A percentile compares a stretch with the other conserved stretches of the same genome.
Evolutionary conservation across 2,797 vertebrate species (phyloP).

Genomic region (Microcaecilia unicolor): DNA sequence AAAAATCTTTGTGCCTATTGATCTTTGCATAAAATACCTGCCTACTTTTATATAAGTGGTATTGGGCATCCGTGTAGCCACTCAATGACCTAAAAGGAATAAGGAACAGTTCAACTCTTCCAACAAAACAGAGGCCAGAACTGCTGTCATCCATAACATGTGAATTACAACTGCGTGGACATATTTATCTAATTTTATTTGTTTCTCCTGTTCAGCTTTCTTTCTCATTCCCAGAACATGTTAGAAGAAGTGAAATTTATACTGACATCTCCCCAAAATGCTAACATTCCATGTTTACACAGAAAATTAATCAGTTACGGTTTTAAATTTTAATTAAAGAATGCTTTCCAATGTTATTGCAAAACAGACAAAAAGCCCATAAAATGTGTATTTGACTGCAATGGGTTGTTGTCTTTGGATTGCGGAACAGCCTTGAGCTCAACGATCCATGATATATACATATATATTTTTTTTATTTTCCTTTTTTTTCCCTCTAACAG

Average conservation of each 20-base stretch:
- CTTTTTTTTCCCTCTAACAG: constrained; percentile 39
- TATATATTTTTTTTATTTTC: constrained; percentile 23
- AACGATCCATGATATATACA: constrained; percentile 49
- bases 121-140: too few species aligned
- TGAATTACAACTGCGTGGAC: too few species aligned
- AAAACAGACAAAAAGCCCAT: constrained; percentile 65
- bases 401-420: constrained; percentile 57
- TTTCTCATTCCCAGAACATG: constrained; percentile 15
- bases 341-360: constrained; percentile 60
- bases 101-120: too few species aligned
- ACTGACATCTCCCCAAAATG: constrained; percentile 40
- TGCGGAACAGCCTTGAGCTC: constrained; percentile 39
- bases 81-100: too few species aligned
- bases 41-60: too few species aligned
- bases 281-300: constrained; percentile 60
- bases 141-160: too few species aligned
- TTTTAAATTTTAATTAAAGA: constrained; percentile 76
- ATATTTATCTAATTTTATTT: too few species aligned
- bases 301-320: constrained; percentile 71
- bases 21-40: too few species aligned
- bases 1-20: too few species aligned
- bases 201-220: constrained; percentile 10
- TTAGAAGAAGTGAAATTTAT: constrained; percentile 45
- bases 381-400: constrained; percentile 63
- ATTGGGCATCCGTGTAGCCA: too few species aligned